Conservation (phyloP, 1,140 invertebrate species). For the Stegodyphus mimosarum region DNA sequence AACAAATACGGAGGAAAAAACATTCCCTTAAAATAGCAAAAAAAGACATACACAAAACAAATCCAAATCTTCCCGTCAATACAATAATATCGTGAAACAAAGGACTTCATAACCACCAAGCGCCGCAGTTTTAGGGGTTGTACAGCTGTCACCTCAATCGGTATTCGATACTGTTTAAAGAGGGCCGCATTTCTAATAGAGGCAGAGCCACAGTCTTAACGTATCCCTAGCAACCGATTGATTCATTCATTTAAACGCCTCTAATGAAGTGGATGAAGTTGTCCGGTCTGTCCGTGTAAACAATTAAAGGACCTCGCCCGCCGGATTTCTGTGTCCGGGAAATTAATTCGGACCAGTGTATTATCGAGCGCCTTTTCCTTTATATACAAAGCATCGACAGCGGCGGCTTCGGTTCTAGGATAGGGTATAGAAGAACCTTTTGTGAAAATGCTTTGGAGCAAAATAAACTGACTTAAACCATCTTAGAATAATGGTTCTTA, state of each 20-base stretch:
- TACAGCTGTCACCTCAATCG: constrained; percentile 42
- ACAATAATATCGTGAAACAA: constrained; percentile 19
- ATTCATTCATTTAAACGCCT: constrained; percentile 32
- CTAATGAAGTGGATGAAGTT: constrained; percentile 5
- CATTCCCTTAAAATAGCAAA: too few species aligned
- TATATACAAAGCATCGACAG: too few species aligned
- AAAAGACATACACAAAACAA: not conserved
- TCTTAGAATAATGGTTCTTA: too few species aligned
- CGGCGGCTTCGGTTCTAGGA: too few species aligned
- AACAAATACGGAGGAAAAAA: too few species aligned
- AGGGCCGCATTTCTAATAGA: not conserved
- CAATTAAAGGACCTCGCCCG: not conserved
- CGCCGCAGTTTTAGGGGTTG: constrained; percentile 7
- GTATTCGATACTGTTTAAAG: constrained; percentile 48
- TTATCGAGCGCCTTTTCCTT: not conserved
- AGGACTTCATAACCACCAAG: constrained; percentile 7
- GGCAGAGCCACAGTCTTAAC: not conserved
- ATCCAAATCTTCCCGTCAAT: constrained; percentile 1
- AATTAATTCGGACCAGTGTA: not conserved
- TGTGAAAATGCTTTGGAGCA: too few species aligned
- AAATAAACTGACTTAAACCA: too few species aligned
- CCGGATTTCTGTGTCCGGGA: not conserved
- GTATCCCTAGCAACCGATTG: not conserved
- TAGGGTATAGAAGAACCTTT: too few species aligned
- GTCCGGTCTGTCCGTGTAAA: not conserved